Base-by-base conservation (phyloP, 2,888 invertebrate genomes). In the Cenopis cana region DNA sequence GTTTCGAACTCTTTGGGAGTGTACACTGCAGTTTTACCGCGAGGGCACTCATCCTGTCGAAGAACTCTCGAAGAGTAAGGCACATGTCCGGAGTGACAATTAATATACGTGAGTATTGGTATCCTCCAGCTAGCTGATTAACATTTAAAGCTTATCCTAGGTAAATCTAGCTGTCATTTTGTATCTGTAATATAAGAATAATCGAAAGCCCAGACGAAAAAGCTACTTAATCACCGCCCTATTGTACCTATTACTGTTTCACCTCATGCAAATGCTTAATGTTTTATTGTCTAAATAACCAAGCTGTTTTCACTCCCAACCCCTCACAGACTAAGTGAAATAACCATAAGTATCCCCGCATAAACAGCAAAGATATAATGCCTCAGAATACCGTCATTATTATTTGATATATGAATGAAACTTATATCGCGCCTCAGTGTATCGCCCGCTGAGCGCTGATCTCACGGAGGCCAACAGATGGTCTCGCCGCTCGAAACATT, bases 401-500 rank as follows among this genome's bases (percentile, higher is more conserved):
- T 71, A 50, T 50, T 38, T 71, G 71, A 67, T 67, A 67, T 61
- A 71, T 71, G 66, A 67, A 71, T 60, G 55, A 67, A 71, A 55
- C 46, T 65, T 71, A 66, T 60, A 61, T 67, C 49, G 68, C 68
- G 71, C 71, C 79, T 78, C 81, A 80, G 84, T 82, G 83, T 83
- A 79, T 75, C 84, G 73, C 83, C 81, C 77, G 78, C 79, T 75
- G 77, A 76, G 79, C 78, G 73, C 60, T 90, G 89, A 90, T 89
- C 89, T 88, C 87, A 82, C 80, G 81, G 87, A 85, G 83, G 86
- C 87, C 86, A 87, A 83, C 90, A 90, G 91, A 90, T 90, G 90
- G 85, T 89, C 85, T 83, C 85, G 77, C 83, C 84, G 83, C 86
- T 75, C 83, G 80, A 83, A 79, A 85, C 89, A 89, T 90, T 90